These are phyloP conservation scores for Pelobates cultripes DNA, from an alignment of 2,797 vertebrate genomes.

Conservation along the genomic window DNA sequence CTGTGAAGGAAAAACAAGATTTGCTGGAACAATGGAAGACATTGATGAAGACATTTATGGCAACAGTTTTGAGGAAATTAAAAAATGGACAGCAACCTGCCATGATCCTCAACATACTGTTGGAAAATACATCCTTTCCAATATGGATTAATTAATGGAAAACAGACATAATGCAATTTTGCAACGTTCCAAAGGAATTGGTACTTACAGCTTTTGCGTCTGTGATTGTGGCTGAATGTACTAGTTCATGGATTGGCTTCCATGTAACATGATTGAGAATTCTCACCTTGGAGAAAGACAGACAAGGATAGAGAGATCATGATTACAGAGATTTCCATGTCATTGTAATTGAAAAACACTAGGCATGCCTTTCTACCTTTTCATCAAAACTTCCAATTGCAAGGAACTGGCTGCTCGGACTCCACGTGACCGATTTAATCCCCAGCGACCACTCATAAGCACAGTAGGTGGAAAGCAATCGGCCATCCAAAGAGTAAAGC, in stretches of 20 bases:
- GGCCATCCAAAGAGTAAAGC: conserved; percentile 94
- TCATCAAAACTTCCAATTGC: conserved; percentile 94
- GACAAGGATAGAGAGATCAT: not conserved
- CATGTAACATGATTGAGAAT: conserved; percentile 95
- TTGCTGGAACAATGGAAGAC: too few species aligned
- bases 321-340: not conserved
- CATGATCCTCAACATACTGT: too few species aligned
- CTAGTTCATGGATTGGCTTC: conserved; percentile 88
- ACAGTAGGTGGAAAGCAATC: conserved; percentile 80
- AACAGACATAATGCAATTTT: too few species aligned
- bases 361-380: conserved; percentile 73
- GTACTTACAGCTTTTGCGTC: conserved; percentile 81
- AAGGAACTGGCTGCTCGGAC: conserved; percentile 95
- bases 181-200: too few species aligned
- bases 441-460: conserved; percentile 96
- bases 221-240: conserved; percentile 78
- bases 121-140: too few species aligned
- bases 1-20: conserved; percentile 66
- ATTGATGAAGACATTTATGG: not conserved
- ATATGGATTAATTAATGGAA: too few species aligned
- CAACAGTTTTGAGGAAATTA: not conserved
- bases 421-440: conserved; percentile 88
- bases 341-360: not conserved
- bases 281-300: conserved; percentile 76
- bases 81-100: too few species aligned